These are phyloP conservation scores for Drosophila falleni DNA, from an alignment of 2,888 invertebrate genomes.

Conservation along the genomic window DNA sequence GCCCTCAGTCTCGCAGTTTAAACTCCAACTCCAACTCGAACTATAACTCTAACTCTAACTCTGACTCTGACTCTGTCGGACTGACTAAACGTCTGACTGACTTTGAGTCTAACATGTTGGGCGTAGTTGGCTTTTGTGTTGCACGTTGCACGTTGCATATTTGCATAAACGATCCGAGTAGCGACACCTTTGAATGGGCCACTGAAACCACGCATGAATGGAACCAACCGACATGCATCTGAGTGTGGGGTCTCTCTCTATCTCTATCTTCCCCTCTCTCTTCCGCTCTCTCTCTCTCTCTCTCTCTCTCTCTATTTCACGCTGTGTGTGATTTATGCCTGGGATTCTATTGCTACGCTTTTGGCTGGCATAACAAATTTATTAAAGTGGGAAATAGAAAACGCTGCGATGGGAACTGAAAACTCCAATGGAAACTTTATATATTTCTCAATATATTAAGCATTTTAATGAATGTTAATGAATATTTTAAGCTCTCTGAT, in stretches of 20 bases:
- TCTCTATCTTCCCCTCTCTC: too few relatives aligned
- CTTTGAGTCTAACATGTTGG: slow-evolving; percentile 54
- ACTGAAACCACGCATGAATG: slow-evolving; percentile 78
- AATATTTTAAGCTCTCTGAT: slow-evolving; percentile 7
- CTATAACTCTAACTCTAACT: not conserved
- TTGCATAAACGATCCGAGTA: slow-evolving; percentile 75
- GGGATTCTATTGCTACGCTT: slow-evolving; percentile 57
- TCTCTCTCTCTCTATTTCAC: slow-evolving; percentile 14
- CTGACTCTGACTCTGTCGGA: not conserved
- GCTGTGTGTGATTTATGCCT: slow-evolving; percentile 70
- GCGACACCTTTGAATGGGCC: slow-evolving; percentile 74
- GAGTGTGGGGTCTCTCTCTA: slow-evolving; percentile 46
- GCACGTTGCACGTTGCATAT: slow-evolving; percentile 53
- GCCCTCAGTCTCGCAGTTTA: slow-evolving; percentile 27
- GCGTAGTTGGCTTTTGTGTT: slow-evolving; percentile 70
- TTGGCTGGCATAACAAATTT: slow-evolving; percentile 68
- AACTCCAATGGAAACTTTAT: slow-evolving; percentile 5
- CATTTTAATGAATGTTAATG: slow-evolving; percentile 18
- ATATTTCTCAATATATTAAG: slow-evolving; percentile 4
- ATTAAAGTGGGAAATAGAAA: slow-evolving; percentile 70
- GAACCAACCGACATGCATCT: slow-evolving; percentile 22
- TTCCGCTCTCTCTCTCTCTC: not conserved
- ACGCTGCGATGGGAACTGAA: slow-evolving; percentile 52
- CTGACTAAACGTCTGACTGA: slow-evolving; percentile 38
- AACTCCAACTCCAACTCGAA: not conserved